Evolutionary conservation across 2,888 invertebrate species (phyloP).

Genomic region (Ellobium chinense): DNA sequence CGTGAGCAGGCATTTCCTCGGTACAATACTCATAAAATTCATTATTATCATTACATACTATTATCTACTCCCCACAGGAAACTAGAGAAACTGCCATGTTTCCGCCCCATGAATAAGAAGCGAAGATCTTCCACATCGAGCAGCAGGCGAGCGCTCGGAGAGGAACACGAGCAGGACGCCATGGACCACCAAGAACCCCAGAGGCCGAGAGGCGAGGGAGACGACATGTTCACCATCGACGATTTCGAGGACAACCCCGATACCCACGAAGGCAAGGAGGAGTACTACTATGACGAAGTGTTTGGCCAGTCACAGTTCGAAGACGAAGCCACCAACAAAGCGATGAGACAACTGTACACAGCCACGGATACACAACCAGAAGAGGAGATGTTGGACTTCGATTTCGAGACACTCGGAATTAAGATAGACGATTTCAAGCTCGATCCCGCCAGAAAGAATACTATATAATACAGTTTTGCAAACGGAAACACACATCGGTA

Average conservation of each 20-base stretch:
- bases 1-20: no score
- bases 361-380: slow-evolving; percentile 21
- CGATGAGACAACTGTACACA: slow-evolving; percentile 53
- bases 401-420: slow-evolving; percentile 43
- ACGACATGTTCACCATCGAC: slow-evolving; percentile 39
- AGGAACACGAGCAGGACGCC: slow-evolving; percentile 25
- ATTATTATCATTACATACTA: no score
- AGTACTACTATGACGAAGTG: slow-evolving; percentile 54
- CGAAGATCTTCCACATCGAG: slow-evolving; percentile 37
- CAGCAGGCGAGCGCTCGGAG: slow-evolving; percentile 40
- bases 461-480: no score
- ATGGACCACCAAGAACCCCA: not conserved
- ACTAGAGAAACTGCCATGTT: slow-evolving; percentile 5
- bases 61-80: no score
- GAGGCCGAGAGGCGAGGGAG: not conserved
- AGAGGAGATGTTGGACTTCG: slow-evolving; percentile 49
- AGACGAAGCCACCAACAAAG: slow-evolving; percentile 53
- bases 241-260: slow-evolving; percentile 3
- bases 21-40: no score
- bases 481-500: no score
- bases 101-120: not conserved
- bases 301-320: slow-evolving; percentile 55
- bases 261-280: not conserved
- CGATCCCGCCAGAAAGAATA: no score
- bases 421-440: slow-evolving; percentile 22